A percentile compares a stretch with the other conserved stretches of the same genome.
Evolutionary conservation across 2,888 invertebrate genomes (phyloP).

Genomic region (Tenthredo amoena): DNA sequence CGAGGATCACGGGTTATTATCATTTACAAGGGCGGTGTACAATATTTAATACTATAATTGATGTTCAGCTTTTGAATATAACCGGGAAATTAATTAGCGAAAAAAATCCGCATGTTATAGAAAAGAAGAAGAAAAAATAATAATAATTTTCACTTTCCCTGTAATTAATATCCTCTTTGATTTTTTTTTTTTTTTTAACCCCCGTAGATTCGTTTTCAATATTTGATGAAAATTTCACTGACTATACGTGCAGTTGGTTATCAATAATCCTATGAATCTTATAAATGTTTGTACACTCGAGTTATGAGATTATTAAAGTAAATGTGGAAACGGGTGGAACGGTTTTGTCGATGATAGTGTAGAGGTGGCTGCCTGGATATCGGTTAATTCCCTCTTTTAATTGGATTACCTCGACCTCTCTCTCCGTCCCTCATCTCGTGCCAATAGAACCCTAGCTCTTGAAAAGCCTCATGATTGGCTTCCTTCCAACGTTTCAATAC

Average conservation of each 20-base stretch:
- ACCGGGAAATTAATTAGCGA: neutral
- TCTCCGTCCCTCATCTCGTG: slow-evolving; percentile 9
- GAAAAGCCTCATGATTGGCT: slow-evolving; percentile 58
- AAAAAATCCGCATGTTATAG: neutral
- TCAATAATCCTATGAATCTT: neutral
- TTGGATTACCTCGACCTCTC: slow-evolving; percentile 37
- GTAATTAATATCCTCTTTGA: neutral
- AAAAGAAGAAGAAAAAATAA: neutral
- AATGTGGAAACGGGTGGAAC: neutral
- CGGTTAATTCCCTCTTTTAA: slow-evolving; percentile 48
- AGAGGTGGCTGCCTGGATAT: slow-evolving; percentile 22
- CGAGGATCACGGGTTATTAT: neutral
- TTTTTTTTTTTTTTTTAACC: neutral
- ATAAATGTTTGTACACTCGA: neutral
- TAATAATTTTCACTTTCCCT: neutral
- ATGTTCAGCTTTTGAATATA: neutral
- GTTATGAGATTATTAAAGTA: neutral
- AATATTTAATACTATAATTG: neutral
- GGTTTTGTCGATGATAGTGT: neutral
- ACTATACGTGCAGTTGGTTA: neutral
- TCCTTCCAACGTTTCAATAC: slow-evolving; percentile 56
- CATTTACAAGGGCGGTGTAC: neutral
- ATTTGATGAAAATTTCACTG: neutral
- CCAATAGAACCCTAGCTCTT: slow-evolving; percentile 19
- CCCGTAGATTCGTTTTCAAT: neutral